Evolutionary conservation across 2,888 invertebrate genomes (phyloP).

Genomic region (Melanostoma scalare): DNA sequence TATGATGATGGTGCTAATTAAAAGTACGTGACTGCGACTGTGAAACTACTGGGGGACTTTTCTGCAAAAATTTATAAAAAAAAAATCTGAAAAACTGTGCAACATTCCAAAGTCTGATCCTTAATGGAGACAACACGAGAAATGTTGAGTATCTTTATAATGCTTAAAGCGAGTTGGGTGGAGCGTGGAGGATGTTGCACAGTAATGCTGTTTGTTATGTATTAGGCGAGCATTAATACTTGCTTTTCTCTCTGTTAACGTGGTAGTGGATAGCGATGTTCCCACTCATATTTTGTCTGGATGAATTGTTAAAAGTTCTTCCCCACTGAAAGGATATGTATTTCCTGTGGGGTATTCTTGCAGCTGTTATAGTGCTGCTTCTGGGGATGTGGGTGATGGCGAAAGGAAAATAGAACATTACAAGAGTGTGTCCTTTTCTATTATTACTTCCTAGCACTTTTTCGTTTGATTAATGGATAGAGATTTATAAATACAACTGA

Average conservation of each 20-base stretch:
- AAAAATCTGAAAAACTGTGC: too few relatives aligned
- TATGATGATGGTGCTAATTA: conserved; percentile 72
- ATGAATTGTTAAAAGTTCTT: conserved; percentile 58
- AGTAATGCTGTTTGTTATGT: conserved; percentile 59
- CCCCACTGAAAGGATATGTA: neutral
- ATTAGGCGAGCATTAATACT: conserved; percentile 54
- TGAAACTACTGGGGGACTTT: conserved; percentile 44
- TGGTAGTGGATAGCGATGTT: conserved; percentile 18
- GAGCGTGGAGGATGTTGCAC: conserved; percentile 51
- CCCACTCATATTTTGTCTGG: conserved; percentile 15
- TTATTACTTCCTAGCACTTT: conserved; percentile 61
- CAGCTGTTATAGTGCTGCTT: neutral
- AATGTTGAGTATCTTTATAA: conserved; percentile 16
- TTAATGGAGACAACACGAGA: conserved; percentile 45
- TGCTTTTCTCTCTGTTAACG: neutral
- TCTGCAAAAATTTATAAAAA: conserved; percentile 14
- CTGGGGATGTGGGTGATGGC: conserved; percentile 1
- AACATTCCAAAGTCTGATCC: conserved; percentile 34
- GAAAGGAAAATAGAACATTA: conserved; percentile 38
- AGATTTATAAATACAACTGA: conserved; percentile 9
- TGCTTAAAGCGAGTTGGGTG: conserved; percentile 8
- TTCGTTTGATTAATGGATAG: conserved; percentile 65
- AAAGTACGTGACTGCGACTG: conserved; percentile 71
- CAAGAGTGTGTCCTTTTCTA: conserved; percentile 47
- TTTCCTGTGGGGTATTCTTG: conserved; percentile 22